phyloP scores from a whole-genome alignment of 2,113 vertebrate genomes.

The Lontra canadensis region DNA sequence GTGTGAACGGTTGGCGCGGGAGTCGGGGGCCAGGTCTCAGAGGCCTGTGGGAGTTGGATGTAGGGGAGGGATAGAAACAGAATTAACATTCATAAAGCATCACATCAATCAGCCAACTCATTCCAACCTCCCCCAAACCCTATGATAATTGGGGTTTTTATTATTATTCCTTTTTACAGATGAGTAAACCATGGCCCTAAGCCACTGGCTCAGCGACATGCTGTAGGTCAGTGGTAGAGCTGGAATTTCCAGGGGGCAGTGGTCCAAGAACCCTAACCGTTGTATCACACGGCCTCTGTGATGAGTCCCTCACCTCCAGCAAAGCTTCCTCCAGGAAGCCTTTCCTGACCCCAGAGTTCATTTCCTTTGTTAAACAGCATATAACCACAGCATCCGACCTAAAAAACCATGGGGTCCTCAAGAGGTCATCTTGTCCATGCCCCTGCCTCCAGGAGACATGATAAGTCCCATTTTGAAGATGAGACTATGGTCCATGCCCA shows the following conservation, averaged over 20 bases:
- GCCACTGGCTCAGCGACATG: neutral
- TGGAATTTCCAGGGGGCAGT: neutral
- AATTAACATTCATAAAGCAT: neutral
- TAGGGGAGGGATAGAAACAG: neutral
- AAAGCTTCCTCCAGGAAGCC: neutral
- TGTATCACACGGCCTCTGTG: neutral
- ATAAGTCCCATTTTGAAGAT: neutral
- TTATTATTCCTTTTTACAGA: neutral
- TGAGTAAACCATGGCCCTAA: neutral
- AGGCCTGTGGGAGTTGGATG: neutral
- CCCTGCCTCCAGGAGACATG: neutral
- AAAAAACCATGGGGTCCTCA: neutral
- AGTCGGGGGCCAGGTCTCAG: neutral
- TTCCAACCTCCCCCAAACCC: neutral
- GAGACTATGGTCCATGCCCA: neutral
- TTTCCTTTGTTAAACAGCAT: neutral
- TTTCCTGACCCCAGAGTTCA: neutral
- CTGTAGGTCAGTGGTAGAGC: neutral
- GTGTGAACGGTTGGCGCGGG: fast-evolving
- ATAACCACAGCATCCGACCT: neutral
- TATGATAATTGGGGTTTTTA: neutral
- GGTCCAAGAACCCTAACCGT: neutral
- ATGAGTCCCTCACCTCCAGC: neutral
- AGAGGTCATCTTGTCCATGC: neutral
- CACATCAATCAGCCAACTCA: neutral